phyloP scores from a whole-genome alignment of 2,797 vertebrate species.

The Scyliorhinus canicula region DNA sequence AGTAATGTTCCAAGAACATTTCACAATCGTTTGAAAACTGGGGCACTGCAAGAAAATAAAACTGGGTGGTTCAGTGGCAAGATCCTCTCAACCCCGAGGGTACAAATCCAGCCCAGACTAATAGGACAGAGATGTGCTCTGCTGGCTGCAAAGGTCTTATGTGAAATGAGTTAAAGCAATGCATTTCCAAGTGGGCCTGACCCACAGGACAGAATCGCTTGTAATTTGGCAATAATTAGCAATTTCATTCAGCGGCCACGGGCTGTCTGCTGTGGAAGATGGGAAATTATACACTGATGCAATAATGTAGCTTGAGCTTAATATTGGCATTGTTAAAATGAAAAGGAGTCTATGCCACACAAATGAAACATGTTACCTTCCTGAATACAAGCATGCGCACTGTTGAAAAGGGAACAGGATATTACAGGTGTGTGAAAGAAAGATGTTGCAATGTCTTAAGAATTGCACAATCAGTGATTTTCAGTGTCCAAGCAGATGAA shows the following conservation, averaged over 20 bases:
- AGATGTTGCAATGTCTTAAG: not conserved
- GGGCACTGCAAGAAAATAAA: not conserved
- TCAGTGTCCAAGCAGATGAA: not conserved
- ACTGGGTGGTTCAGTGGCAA: not conserved
- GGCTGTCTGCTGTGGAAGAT: not conserved
- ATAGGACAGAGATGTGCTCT: not conserved
- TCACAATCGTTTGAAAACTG: not conserved
- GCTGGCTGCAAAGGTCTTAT: not conserved
- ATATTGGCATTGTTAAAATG: not conserved
- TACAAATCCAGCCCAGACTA: not conserved
- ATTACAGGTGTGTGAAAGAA: not conserved
- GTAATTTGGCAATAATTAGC: constrained; percentile 18
- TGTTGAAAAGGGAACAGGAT: not conserved
- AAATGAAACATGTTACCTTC: not conserved
- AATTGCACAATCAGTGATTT: not conserved
- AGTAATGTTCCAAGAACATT: not conserved
- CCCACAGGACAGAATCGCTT: not conserved
- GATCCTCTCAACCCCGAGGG: not conserved
- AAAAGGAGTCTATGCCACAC: not conserved
- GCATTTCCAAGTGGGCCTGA: not conserved
- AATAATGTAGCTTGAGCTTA: not conserved
- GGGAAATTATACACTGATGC: not conserved
- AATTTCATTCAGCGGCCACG: not conserved
- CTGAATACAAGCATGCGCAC: not conserved
- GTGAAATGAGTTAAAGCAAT: not conserved